phyloP scores from a whole-genome alignment of 2,113 vertebrate genomes.

The Amphiprion ocellaris region DNA sequence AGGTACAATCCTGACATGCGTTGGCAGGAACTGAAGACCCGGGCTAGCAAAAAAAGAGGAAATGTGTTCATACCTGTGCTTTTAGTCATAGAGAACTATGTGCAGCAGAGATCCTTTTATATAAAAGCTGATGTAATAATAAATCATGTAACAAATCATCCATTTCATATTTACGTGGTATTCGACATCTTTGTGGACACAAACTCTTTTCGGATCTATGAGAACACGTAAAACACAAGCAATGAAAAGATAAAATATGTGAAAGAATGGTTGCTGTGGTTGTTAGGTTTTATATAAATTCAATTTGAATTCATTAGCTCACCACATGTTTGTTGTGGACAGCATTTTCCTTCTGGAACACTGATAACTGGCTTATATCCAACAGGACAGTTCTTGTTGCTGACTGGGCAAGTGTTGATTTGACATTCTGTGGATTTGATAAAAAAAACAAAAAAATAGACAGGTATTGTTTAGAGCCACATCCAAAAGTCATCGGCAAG shows the following conservation, averaged over 20 bases:
- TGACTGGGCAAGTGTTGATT: constrained; percentile 80
- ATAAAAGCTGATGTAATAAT: not conserved
- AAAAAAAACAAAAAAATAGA: no score
- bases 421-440: constrained; percentile 84
- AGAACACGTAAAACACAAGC: constrained; percentile 14
- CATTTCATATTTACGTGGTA: constrained; percentile 87
- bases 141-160: not conserved
- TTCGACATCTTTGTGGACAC: constrained; percentile 85
- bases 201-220: constrained; percentile 90
- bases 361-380: constrained; percentile 82
- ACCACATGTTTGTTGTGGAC: constrained; percentile 89
- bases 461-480: not conserved
- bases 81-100: not conserved
- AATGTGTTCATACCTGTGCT: not conserved
- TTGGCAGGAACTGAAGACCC: constrained; percentile 83
- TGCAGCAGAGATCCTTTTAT: not conserved
- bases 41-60: constrained; percentile 79
- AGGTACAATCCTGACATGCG: constrained; percentile 87
- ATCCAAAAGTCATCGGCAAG: not conserved
- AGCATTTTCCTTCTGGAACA: constrained; percentile 86
- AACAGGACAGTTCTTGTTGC: constrained; percentile 73
- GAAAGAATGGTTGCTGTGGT: not conserved
- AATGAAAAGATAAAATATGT: not conserved
- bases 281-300: not conserved
- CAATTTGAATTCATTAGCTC: constrained; percentile 48